Evolutionary conservation across 2,113 vertebrate genomes (phyloP).

Genomic region (Strix aluco): DNA sequence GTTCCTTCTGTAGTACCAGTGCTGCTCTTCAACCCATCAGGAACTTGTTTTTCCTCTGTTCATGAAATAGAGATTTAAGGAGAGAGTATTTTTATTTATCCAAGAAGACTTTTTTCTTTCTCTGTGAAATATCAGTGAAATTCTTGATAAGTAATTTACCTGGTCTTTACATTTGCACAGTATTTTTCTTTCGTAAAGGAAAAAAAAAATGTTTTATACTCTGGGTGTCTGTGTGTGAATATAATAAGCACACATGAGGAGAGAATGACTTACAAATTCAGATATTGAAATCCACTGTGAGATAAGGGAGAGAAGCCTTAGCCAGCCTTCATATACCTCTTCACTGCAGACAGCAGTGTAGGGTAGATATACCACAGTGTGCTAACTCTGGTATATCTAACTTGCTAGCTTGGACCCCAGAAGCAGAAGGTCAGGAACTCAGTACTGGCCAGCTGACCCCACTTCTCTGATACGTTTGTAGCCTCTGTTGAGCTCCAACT

Average conservation of each 20-base stretch:
- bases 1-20: not conserved
- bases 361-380: not conserved
- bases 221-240: not conserved
- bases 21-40: not conserved
- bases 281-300: not conserved
- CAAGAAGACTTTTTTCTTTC: not conserved
- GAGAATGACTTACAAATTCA: not conserved
- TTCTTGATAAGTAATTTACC: not conserved
- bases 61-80: not conserved
- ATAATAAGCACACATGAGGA: not conserved
- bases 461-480: not conserved
- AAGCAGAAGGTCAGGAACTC: not conserved
- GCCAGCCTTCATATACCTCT: not conserved
- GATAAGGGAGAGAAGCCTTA: not conserved
- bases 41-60: not conserved
- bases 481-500: not conserved
- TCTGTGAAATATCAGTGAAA: not conserved
- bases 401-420: not conserved
- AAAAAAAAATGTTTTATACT: not conserved
- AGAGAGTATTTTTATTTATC: not conserved
- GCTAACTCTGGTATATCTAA: not conserved
- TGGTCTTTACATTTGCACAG: not conserved
- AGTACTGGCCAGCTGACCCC: not conserved
- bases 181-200: not conserved
- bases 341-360: not conserved